These are phyloP conservation scores for Drosophila burlai DNA, from an alignment of 1,140 invertebrate species.

Conservation along the genomic window DNA sequence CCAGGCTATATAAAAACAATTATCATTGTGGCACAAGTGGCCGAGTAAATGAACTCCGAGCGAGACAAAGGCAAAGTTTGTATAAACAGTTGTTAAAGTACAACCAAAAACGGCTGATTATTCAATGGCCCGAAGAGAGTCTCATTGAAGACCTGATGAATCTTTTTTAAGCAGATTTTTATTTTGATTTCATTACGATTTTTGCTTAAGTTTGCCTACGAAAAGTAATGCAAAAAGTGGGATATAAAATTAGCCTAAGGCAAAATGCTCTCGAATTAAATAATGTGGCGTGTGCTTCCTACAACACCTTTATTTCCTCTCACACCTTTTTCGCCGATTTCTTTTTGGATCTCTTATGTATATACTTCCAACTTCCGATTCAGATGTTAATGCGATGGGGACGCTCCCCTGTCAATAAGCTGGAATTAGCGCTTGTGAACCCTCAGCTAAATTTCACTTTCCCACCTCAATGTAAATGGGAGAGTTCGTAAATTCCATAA, in stretches of 20 bases:
- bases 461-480: constrained; percentile 5
- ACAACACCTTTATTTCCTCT: constrained; percentile 18
- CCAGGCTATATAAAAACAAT: constrained; percentile 57
- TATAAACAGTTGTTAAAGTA: constrained; percentile 65
- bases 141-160: constrained; percentile 5
- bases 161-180: constrained; percentile 6
- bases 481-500: constrained; percentile 40
- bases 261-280: constrained; percentile 14
- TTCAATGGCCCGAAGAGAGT: constrained; percentile 41
- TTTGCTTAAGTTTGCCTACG: constrained; percentile 5
- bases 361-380: constrained; percentile 33
- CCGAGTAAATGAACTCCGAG: constrained; percentile 65
- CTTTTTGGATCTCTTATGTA: constrained; percentile 13
- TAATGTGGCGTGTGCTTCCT: constrained; percentile 32
- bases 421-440: constrained; percentile 25
- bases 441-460: constrained; percentile 40
- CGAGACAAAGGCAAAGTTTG: constrained; percentile 45
- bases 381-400: constrained; percentile 19
- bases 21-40: constrained; percentile 54
- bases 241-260: constrained; percentile 3
- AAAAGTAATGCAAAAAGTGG: constrained; percentile 5
- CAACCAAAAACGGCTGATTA: constrained; percentile 50
- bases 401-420: constrained; percentile 14
- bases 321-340: constrained; percentile 13
- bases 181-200: constrained; percentile 16